A percentile compares a stretch with the other conserved stretches of the same genome.
Evolutionary conservation across 2,113 vertebrate genomes (phyloP).

Genomic region (Symphodus melops): DNA sequence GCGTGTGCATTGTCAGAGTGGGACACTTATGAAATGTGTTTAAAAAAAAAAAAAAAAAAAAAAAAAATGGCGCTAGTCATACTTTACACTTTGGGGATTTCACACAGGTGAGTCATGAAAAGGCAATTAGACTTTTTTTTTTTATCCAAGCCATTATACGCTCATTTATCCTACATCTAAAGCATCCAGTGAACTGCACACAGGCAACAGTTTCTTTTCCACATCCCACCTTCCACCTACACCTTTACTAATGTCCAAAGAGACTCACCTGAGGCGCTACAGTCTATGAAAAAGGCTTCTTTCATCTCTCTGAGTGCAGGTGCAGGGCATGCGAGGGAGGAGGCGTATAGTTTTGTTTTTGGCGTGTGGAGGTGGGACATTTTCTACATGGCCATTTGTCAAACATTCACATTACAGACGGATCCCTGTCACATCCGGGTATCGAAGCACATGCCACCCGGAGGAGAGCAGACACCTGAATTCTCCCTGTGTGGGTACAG

Average conservation of each 20-base stretch:
- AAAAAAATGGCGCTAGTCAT: not conserved
- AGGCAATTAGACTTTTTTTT: slow-evolving; percentile 5
- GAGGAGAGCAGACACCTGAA: not conserved
- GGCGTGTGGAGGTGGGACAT: slow-evolving; percentile 27
- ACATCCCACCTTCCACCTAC: slow-evolving; percentile 25
- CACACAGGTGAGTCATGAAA: slow-evolving; percentile 32
- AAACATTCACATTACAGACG: slow-evolving; percentile 59
- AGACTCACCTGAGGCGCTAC: slow-evolving; percentile 1
- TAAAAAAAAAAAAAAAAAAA: not conserved
- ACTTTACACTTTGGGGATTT: slow-evolving; percentile 22
- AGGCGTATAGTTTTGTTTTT: not conserved
- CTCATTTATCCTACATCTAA: slow-evolving; percentile 14
- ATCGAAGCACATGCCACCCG: slow-evolving; percentile 36
- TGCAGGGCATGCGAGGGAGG: not conserved
- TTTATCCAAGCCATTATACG: slow-evolving; percentile 29
- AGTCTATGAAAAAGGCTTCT: slow-evolving; percentile 12
- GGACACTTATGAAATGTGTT: slow-evolving; percentile 31
- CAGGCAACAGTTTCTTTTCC: slow-evolving; percentile 23
- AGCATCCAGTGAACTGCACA: slow-evolving; percentile 77
- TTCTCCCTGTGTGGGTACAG: slow-evolving; percentile 13
- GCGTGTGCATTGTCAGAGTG: slow-evolving; percentile 6
- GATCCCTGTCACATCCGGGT: slow-evolving; percentile 23
- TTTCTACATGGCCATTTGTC: slow-evolving; percentile 39
- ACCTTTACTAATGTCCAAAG: slow-evolving; percentile 5
- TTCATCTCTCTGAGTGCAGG: slow-evolving; percentile 7